Evolutionary conservation across 92 coral and sea anemone genomes (phyloP).

Genomic region (Epizoanthus fatuus): DNA sequence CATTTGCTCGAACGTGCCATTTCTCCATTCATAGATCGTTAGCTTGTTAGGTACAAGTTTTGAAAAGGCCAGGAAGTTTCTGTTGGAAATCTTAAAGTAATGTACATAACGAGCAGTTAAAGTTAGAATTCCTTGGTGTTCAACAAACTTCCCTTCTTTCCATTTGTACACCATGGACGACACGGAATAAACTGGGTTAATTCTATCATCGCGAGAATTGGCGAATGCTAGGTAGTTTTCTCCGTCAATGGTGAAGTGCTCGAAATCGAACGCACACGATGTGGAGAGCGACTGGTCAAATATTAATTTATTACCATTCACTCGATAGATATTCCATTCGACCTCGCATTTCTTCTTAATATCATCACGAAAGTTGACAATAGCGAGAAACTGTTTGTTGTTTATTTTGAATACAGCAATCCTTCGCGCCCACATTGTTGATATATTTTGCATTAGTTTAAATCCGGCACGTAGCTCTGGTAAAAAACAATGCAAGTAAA

Average conservation of each 20-base stretch:
- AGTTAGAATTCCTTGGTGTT: slow-evolving; percentile 11
- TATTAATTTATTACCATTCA: slow-evolving; percentile 31
- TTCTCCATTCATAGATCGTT: too few relatives aligned
- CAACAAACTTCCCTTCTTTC: not conserved
- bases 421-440: too few relatives aligned
- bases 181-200: slow-evolving; percentile 18
- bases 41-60: too few relatives aligned
- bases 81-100: too few relatives aligned
- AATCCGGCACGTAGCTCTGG: too few relatives aligned
- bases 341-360: not conserved
- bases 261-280: slow-evolving; percentile 12
- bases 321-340: slow-evolving; percentile 16
- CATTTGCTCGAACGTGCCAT: too few relatives aligned
- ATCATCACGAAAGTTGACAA: not conserved
- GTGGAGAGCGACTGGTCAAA: slow-evolving; percentile 1
- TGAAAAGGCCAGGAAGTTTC: too few relatives aligned
- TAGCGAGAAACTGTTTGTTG: too few relatives aligned
- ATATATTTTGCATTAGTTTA: too few relatives aligned
- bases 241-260: slow-evolving; percentile 34
- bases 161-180: slow-evolving; percentile 24
- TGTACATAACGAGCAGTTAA: too few relatives aligned
- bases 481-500: too few relatives aligned
- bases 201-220: slow-evolving; percentile 23
- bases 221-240: slow-evolving; percentile 34
- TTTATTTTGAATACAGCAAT: too few relatives aligned